Evolutionary conservation across 2,113 vertebrate genomes (phyloP).

Genomic region (Tympanuchus pallidicinctus): DNA sequence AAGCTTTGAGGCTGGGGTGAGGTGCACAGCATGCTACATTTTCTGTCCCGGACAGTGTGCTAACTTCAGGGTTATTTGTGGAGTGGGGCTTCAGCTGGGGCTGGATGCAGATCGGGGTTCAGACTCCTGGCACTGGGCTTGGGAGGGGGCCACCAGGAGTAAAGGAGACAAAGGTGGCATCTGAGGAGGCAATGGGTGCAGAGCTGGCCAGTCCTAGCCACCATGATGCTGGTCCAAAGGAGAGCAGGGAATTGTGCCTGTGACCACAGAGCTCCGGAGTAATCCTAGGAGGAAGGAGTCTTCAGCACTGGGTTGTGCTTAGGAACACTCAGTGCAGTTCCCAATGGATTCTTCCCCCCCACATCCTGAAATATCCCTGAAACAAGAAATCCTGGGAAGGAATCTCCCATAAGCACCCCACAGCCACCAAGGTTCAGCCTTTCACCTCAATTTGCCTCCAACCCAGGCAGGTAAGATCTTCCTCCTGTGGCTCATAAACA

Average conservation of each 20-base stretch:
- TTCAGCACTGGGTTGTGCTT: not conserved
- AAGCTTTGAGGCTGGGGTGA: not conserved
- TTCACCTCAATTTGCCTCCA: not conserved
- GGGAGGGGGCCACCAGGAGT: not conserved
- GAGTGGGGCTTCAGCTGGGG: not conserved
- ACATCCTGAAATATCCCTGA: not conserved
- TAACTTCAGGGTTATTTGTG: not conserved
- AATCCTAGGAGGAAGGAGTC: not conserved
- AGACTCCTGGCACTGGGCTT: fast-evolving
- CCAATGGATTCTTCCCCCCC: not conserved
- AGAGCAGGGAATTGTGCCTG: not conserved
- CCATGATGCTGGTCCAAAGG: not conserved
- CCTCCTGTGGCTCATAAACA: not conserved
- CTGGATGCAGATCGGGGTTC: not conserved
- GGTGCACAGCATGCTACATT: not conserved
- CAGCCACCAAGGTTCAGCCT: not conserved
- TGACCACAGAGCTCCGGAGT: not conserved
- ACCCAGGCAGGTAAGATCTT: not conserved
- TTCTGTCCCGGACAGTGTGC: not conserved
- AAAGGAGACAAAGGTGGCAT: not conserved
- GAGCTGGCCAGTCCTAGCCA: not conserved
- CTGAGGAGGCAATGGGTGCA: not conserved
- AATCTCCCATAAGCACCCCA: not conserved
- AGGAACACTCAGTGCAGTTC: not conserved
- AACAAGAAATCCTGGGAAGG: not conserved